A percentile compares a stretch with the other conserved stretches of the same genome.
phyloP scores from a whole-genome alignment of 2,888 invertebrate species.

The Chalcis sispes region DNA sequence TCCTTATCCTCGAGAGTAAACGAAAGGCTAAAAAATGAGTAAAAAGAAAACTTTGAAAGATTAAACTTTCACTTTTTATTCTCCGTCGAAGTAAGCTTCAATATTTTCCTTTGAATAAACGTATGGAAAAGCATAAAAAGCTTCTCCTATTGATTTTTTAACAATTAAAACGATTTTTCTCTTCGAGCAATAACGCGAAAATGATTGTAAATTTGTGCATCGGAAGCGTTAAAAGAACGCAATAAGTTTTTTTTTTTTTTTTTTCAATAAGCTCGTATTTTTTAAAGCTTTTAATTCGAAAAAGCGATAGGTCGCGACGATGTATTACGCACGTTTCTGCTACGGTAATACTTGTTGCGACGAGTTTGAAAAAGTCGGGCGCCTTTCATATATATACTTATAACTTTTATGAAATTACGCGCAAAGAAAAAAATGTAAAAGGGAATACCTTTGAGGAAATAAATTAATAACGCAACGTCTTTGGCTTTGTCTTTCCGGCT shows the following conservation, averaged over 20 bases:
- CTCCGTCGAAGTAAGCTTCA: no score
- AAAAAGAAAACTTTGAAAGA: slow-evolving; percentile 6
- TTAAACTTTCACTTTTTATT: slow-evolving; percentile 23
- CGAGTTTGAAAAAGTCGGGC: no score
- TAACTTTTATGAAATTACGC: background rate
- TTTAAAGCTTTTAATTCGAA: slow-evolving; percentile 23
- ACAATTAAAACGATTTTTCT: no score
- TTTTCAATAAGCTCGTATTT: no score
- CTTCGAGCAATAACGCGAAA: background rate
- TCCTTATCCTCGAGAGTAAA: background rate
- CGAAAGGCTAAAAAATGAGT: background rate
- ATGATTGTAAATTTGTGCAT: no score
- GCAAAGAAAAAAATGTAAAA: slow-evolving; percentile 6
- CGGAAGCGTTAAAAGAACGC: background rate
- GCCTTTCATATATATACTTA: no score
- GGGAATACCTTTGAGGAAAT: slow-evolving; percentile 21
- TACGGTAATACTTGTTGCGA: no score
- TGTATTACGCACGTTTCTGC: background rate
- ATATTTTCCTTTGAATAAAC: background rate
- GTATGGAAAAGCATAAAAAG: background rate
- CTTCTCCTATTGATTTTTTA: no score
- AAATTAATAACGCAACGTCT: slow-evolving; percentile 46
- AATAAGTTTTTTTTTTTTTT: background rate
- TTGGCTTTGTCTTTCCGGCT: background rate
- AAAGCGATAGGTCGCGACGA: background rate